Percentiles rank a stretch among this genome's conserved stretches.
phyloP scores from a whole-genome alignment of 2,888 invertebrate genomes.

The Eristalis arbustorum region DNA sequence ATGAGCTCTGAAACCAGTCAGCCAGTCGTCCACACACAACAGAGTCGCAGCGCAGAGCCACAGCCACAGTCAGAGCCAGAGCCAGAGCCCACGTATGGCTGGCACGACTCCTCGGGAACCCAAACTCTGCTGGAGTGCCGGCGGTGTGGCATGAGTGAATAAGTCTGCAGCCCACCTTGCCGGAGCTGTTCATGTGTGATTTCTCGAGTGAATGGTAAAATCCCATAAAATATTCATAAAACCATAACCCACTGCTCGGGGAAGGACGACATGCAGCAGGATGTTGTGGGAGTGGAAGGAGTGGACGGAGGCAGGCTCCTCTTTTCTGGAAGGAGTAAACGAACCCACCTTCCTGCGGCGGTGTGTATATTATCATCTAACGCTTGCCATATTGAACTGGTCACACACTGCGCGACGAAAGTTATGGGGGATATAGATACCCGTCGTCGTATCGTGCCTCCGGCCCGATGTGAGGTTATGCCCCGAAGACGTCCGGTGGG shows the following conservation, averaged over 20 bases:
- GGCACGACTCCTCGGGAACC: conserved; percentile 9
- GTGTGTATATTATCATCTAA: conserved; percentile 39
- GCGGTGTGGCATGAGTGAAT: not conserved
- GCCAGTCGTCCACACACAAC: conserved; percentile 47
- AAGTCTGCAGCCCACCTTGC: conserved; percentile 12
- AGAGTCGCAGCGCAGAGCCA: no score
- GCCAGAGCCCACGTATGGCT: conserved; percentile 31
- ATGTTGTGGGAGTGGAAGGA: not conserved
- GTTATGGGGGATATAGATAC: conserved; percentile 9
- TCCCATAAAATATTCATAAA: conserved; percentile 69
- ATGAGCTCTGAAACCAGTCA: conserved; percentile 59
- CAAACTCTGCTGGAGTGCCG: not conserved
- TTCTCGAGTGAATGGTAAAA: conserved; percentile 69
- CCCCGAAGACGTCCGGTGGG: conserved; percentile 19
- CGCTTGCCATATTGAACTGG: conserved; percentile 68
- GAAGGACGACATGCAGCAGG: not conserved
- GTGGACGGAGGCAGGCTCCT: not conserved
- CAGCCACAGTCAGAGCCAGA: no score
- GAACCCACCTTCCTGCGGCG: conserved; percentile 41
- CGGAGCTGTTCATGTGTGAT: conserved; percentile 63
- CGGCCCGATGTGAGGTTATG: not conserved
- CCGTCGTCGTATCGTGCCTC: not conserved
- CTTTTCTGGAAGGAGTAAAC: conserved; percentile 25
- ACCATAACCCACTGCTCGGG: conserved; percentile 46
- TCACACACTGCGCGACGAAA: conserved; percentile 63